Percentiles rank a stretch among this genome's conserved stretches.
phyloP scores from a whole-genome alignment of 53 echinoderm and acorn worm genomes.

The Mesocentrotus franciscanus region DNA sequence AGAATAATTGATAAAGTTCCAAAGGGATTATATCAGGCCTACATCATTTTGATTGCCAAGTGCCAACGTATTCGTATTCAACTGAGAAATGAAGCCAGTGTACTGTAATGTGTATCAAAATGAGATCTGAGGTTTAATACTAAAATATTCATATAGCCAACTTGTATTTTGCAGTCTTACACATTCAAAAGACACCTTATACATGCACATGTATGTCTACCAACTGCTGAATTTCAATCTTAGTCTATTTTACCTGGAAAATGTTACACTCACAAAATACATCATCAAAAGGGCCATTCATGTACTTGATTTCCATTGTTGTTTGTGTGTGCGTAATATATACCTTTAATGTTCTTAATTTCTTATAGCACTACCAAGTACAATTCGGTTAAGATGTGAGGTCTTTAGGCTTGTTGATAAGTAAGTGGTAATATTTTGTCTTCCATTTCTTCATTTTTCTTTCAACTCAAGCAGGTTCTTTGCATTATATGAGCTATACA shows the following conservation, averaged over 20 bases:
- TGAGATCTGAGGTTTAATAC: background rate
- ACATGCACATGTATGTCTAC: background rate
- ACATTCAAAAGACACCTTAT: no score
- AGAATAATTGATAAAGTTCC: background rate
- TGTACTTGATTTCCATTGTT: background rate
- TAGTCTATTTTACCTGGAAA: background rate
- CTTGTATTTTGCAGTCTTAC: background rate
- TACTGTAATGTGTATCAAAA: background rate
- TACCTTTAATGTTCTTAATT: background rate
- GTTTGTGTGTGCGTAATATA: background rate
- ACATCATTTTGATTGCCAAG: background rate
- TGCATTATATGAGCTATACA: background rate
- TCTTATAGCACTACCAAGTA: background rate
- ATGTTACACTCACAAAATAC: background rate
- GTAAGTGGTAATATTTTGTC: background rate
- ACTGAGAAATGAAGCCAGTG: background rate
- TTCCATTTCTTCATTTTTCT: constrained; percentile 16
- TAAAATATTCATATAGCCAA: no score
- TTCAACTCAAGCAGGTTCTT: background rate
- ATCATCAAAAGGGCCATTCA: background rate
- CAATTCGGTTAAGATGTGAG: background rate
- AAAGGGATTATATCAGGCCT: background rate
- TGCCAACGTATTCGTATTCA: background rate
- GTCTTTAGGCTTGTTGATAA: background rate
- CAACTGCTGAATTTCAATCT: background rate